Conservation (phyloP, 2,888 invertebrate genomes). For the Alviniconcha strummeri region DNA sequence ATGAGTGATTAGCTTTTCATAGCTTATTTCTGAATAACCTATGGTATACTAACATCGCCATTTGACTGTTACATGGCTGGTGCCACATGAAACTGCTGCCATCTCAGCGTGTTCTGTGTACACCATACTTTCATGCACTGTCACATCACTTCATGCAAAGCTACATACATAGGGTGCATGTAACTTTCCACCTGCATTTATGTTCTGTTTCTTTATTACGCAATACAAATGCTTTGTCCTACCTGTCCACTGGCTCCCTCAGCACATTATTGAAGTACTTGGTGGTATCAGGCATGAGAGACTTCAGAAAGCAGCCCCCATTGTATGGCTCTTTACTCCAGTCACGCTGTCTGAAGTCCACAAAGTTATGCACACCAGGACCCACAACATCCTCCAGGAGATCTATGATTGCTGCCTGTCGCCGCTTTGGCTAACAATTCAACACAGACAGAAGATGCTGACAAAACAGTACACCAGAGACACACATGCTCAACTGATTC, state of each 20-base stretch:
- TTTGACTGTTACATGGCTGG: no score
- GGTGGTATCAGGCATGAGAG: slow-evolving; percentile 69
- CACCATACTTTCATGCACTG: no score
- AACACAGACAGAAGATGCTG: neutral
- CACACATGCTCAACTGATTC: neutral
- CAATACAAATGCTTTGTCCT: neutral
- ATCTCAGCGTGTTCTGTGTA: no score
- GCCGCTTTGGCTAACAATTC: slow-evolving; percentile 58
- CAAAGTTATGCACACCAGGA: slow-evolving; percentile 55
- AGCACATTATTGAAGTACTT: slow-evolving; percentile 62
- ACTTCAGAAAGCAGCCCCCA: slow-evolving; percentile 69
- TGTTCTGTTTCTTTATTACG: no score
- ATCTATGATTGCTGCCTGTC: slow-evolving; percentile 70
- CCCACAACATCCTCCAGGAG: slow-evolving; percentile 71
- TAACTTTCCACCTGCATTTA: no score
- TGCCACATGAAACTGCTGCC: no score
- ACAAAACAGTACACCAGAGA: neutral
- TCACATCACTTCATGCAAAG: no score
- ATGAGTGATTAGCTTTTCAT: no score
- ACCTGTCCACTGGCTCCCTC: slow-evolving; percentile 45
- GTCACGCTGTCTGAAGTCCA: slow-evolving; percentile 70
- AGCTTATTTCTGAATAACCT: no score
- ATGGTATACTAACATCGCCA: no score
- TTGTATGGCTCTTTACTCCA: slow-evolving; percentile 71
- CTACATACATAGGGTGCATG: no score